A percentile compares a stretch with the other conserved stretches of the same genome.
Evolutionary conservation across 2,113 vertebrate species (phyloP).

Genomic region (Saguinus midas): DNA sequence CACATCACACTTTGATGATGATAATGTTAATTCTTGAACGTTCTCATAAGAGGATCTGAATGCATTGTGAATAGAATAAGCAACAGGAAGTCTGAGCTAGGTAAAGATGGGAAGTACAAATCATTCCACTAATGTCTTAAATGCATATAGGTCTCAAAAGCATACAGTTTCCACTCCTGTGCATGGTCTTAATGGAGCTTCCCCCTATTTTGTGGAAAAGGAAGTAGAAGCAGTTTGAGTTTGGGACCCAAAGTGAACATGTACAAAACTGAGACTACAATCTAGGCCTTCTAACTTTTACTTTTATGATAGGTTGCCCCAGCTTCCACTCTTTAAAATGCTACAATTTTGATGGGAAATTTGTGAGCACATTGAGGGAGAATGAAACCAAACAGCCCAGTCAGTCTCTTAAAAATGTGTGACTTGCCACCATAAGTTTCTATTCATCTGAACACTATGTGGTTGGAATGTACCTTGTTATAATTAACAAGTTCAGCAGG

Average conservation of each 20-base stretch:
- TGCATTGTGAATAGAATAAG: not conserved
- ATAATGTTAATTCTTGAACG: not conserved
- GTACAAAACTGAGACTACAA: not conserved
- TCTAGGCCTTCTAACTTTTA: not conserved
- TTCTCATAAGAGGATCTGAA: not conserved
- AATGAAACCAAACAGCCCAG: not conserved
- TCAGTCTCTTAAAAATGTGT: constrained; percentile 6
- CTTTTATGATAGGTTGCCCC: not conserved
- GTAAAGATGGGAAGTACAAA: not conserved
- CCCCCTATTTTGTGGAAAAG: not conserved
- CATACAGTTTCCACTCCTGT: not conserved
- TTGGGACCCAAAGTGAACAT: not conserved
- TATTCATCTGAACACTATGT: not conserved
- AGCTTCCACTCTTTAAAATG: not conserved
- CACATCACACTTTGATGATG: not conserved
- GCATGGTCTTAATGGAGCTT: not conserved
- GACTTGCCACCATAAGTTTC: not conserved
- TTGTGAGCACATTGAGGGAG: not conserved
- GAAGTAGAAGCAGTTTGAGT: not conserved
- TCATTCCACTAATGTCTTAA: not conserved
- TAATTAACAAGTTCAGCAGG: not conserved
- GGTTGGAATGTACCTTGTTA: not conserved
- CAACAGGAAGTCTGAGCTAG: not conserved
- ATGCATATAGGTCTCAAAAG: not conserved
- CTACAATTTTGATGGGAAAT: not conserved